These are phyloP conservation scores for Congeria kusceri DNA, from an alignment of 2,888 invertebrate species.

Conservation along the genomic window DNA sequence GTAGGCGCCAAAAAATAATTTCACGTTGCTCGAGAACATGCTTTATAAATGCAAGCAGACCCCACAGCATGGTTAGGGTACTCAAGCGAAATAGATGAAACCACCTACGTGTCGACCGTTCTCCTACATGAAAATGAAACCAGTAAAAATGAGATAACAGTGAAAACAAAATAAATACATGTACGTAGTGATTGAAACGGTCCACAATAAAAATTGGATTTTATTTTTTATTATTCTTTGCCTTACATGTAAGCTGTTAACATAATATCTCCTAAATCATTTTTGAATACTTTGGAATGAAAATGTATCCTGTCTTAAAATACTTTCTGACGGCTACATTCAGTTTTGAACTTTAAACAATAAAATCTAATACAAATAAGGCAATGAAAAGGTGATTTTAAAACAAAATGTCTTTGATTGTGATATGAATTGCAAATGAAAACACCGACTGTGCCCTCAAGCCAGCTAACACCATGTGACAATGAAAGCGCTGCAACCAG, in stretches of 20 bases:
- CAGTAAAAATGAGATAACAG: slow-evolving; percentile 8
- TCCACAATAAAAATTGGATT: too few species aligned
- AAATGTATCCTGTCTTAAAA: too few species aligned
- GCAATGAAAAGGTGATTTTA: neutral
- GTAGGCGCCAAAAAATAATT: too few species aligned
- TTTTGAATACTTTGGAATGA: too few species aligned
- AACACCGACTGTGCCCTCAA: slow-evolving; percentile 31
- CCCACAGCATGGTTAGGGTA: slow-evolving; percentile 21
- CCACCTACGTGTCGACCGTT: slow-evolving; percentile 38
- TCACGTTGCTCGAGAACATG: too few species aligned
- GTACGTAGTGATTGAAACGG: too few species aligned
- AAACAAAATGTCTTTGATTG: neutral
- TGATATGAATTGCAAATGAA: slow-evolving; percentile 1
- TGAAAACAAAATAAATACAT: neutral
- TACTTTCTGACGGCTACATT: too few species aligned
- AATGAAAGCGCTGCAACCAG: slow-evolving; percentile 41
- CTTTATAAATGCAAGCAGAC: slow-evolving; percentile 16
- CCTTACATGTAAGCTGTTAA: too few species aligned
- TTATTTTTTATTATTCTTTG: too few species aligned
- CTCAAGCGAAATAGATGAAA: slow-evolving; percentile 32
- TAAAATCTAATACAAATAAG: neutral
- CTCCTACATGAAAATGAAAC: slow-evolving; percentile 30
- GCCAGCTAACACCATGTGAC: slow-evolving; percentile 22
- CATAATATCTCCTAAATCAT: too few species aligned
- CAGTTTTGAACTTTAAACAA: neutral